phyloP scores from a whole-genome alignment of 2,797 vertebrate species.

The Linurgus olivaceus region DNA sequence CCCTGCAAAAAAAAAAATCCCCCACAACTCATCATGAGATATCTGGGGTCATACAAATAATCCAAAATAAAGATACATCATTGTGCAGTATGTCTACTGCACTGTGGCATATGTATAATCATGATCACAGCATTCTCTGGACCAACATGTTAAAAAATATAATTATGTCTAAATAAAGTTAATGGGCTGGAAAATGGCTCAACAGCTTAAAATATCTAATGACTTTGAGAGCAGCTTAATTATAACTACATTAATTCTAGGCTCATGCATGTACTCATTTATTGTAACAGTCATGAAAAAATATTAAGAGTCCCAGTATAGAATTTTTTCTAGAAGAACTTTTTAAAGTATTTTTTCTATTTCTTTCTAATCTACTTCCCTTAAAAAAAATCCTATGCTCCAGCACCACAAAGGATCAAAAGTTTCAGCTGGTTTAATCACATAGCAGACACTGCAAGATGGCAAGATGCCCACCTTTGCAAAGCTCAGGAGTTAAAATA shows the following conservation, averaged over 20 bases:
- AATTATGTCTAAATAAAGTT: slow-evolving; percentile 40
- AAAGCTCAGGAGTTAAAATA: neutral
- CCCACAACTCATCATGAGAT: neutral
- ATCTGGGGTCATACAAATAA: neutral
- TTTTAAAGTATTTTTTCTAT: neutral
- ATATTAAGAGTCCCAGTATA: neutral
- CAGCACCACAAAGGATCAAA: neutral
- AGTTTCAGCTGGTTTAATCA: neutral
- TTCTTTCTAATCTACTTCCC: neutral
- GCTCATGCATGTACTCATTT: neutral
- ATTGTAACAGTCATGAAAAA: neutral
- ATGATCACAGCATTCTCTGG: neutral
- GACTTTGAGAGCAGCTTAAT: slow-evolving; percentile 22
- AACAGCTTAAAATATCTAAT: slow-evolving; percentile 47
- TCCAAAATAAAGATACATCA: neutral
- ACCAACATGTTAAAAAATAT: slow-evolving; percentile 23
- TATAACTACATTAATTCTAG: slow-evolving; percentile 20
- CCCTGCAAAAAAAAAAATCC: accelerated
- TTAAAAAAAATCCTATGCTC: neutral
- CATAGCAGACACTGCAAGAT: neutral
- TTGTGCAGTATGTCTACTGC: neutral
- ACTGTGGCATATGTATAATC: neutral
- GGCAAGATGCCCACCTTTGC: neutral
- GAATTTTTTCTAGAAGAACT: neutral
- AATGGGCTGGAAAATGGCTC: slow-evolving; percentile 44